Conservation (phyloP, 2,797 vertebrate genomes). For the Lepilemur ruficaudatus region DNA sequence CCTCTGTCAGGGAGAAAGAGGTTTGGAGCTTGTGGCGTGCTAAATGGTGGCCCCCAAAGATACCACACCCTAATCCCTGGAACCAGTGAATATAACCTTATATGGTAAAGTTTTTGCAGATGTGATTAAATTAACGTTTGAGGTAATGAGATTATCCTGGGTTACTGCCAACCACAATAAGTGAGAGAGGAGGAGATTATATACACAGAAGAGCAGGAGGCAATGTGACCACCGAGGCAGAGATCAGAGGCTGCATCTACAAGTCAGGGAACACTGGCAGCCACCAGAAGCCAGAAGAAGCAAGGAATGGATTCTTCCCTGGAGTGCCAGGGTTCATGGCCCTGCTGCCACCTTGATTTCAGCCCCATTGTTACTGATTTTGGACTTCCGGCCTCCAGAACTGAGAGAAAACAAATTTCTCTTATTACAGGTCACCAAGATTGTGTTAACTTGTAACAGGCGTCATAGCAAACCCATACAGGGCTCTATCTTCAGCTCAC, state of each 20-base stretch:
- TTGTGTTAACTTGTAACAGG: neutral
- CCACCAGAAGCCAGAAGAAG: neutral
- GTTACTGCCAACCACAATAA: neutral
- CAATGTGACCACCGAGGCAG: neutral
- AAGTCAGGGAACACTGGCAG: accelerated
- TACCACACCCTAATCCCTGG: neutral
- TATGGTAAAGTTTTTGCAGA: neutral
- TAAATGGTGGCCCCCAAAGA: neutral
- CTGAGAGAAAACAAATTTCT: neutral
- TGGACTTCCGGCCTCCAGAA: neutral
- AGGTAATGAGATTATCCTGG: neutral
- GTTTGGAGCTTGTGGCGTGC: neutral
- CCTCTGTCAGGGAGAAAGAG: neutral
- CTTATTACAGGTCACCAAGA: neutral
- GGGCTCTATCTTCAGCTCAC: neutral
- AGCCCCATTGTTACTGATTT: neutral
- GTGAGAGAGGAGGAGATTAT: neutral
- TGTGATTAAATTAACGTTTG: neutral
- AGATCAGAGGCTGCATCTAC: neutral
- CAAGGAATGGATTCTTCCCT: neutral
- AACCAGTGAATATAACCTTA: neutral
- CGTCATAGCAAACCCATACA: neutral
- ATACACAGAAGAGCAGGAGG: neutral
- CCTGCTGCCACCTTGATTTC: neutral
- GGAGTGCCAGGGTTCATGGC: neutral